These are phyloP conservation scores for Rhamnusium bicolor DNA, from an alignment of 2,888 invertebrate genomes.

Conservation along the genomic window DNA sequence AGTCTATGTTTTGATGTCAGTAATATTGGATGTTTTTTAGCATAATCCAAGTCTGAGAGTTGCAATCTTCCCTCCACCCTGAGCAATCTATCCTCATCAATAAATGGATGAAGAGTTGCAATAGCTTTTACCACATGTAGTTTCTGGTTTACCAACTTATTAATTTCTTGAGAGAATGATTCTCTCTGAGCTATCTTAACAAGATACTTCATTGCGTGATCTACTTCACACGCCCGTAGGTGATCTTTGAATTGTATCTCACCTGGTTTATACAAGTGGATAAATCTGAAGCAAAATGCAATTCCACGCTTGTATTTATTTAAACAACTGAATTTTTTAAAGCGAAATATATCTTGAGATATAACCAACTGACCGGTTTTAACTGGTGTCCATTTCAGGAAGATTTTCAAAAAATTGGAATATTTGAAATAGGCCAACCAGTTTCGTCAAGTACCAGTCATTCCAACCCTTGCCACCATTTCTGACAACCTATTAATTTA, in stretches of 20 bases:
- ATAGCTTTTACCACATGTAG: too few relatives aligned
- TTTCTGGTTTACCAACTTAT: too few relatives aligned
- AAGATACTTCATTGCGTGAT: too few relatives aligned
- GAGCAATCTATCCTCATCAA: too few relatives aligned
- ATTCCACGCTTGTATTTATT: background rate
- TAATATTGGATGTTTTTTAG: too few relatives aligned
- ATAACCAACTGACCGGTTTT: background rate
- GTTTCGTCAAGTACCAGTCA: background rate
- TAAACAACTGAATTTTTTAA: background rate
- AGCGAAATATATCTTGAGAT: background rate
- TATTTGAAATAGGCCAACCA: background rate
- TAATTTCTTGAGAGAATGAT: too few relatives aligned
- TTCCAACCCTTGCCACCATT: constrained; percentile 25
- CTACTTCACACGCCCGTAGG: background rate
- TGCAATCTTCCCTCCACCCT: too few relatives aligned
- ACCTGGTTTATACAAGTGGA: too few relatives aligned
- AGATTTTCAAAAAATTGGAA: background rate
- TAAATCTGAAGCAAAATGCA: too few relatives aligned
- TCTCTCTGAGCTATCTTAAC: background rate
- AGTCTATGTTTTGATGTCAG: too few relatives aligned
- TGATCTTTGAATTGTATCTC: background rate
- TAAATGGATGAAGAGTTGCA: too few relatives aligned
- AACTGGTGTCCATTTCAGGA: background rate
- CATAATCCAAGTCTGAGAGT: too few relatives aligned
- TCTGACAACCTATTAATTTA: background rate